Conservation (phyloP, 1,140 invertebrate species). For the Diuraphis noxia region DNA sequence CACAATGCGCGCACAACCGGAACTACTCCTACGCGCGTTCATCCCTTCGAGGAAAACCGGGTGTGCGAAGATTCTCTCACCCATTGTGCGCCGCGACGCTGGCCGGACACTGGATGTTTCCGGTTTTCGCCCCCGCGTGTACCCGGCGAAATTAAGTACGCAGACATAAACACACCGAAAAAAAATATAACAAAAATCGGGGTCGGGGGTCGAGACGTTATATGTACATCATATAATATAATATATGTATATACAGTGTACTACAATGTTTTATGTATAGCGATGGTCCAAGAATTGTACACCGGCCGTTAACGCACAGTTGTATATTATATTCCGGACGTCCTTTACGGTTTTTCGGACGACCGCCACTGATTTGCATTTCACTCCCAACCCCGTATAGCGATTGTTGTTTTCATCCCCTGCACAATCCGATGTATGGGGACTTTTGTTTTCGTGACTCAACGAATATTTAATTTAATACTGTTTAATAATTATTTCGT, state of each 20-base stretch:
- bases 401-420: slow-evolving; percentile 2
- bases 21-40: slow-evolving; percentile 49
- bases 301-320: neutral
- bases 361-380: slow-evolving; percentile 23
- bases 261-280: neutral
- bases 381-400: neutral
- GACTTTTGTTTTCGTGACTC: neutral
- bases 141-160: neutral
- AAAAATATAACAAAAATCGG: neutral
- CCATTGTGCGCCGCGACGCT: slow-evolving; percentile 12
- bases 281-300: slow-evolving; percentile 12
- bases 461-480: neutral
- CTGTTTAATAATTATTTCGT: neutral
- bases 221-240: neutral
- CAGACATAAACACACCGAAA: neutral
- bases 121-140: slow-evolving; percentile 49
- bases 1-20: slow-evolving; percentile 28
- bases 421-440: neutral
- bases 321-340: neutral
- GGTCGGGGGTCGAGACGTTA: slow-evolving; percentile 2
- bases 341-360: slow-evolving; percentile 22
- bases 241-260: neutral
- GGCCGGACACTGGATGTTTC: slow-evolving; percentile 49
- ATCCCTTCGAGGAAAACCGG: slow-evolving; percentile 34
- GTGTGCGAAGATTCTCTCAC: slow-evolving; percentile 42